Percentiles rank a stretch among this genome's conserved stretches.
Conservation (phyloP, 2,113 vertebrate species). For the Echinops telfairi region DNA sequence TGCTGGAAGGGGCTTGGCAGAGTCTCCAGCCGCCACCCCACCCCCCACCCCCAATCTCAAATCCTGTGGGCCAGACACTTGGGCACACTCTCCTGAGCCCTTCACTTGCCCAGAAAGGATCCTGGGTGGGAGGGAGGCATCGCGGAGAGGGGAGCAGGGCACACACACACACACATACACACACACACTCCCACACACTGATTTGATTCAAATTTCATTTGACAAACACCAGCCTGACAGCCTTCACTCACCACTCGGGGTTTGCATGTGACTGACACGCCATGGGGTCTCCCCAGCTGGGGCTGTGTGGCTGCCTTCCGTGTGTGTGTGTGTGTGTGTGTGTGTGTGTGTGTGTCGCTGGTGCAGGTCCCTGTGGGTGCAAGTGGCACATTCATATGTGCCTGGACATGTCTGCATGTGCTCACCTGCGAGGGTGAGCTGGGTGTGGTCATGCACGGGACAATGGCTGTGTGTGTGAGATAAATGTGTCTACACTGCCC, state of each 20-base stretch:
- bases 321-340: no score
- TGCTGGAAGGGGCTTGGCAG: rapidly evolving
- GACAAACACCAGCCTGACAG: neutral
- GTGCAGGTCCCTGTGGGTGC: neutral
- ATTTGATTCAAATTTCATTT: neutral
- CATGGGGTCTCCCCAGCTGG: rapidly evolving
- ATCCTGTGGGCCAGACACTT: neutral
- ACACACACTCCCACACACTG: neutral
- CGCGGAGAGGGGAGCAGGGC: neutral
- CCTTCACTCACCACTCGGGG: rapidly evolving
- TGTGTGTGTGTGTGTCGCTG: neutral
- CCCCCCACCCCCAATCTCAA: neutral
- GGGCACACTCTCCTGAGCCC: neutral
- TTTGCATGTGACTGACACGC: rapidly evolving
- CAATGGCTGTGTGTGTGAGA: neutral
- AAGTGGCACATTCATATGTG: rapidly evolving
- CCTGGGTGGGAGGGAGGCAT: neutral
- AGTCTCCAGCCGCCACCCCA: neutral
- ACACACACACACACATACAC: neutral
- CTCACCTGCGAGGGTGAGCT: rapidly evolving
- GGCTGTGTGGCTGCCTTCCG: no score
- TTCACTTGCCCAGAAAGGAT: neutral
- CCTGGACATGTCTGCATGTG: neutral
- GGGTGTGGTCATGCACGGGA: rapidly evolving
- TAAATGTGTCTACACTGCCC: no score